Evolutionary conservation across 2,888 invertebrate species (phyloP), one percentile per base, ranked within the genome.

Genomic region (Adelognathus sp.): DNA sequence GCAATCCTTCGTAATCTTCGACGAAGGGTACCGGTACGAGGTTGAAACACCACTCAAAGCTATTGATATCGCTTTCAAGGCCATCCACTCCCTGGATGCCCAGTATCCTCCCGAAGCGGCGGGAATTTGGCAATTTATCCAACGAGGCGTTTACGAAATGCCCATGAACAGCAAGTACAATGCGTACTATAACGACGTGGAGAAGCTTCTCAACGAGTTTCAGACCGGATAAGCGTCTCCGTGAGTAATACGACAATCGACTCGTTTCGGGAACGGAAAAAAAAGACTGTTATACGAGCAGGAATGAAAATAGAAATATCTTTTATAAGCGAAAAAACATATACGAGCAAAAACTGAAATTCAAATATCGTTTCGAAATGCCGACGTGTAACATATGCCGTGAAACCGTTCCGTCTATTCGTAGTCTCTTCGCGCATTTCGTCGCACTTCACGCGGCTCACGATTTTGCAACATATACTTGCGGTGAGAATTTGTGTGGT

Each of bases 41-140:
- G 50, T 66, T n/a, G 66, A 54, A 66, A 54, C 66, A 27, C 66
- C 66, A 39, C 52, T 66, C 39, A 18, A 39, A 66, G 66, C 66
- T 39, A 27, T 66, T 24, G 52, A 66, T 27, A 39, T 39, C 14
- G 52, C 16, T 7, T 66, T 66, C 16, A 66, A 66, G 27, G 36
- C 27, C 16, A 36, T 66, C 11, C 39, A 39, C 11, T 52, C 54
- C 18, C 14, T 66, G 36, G 66, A 66, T 36, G 66, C 66, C 11
- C 66, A 66, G 29, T 66, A 27, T 27, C 66, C 66, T 7, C 39
- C 66, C 1, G 66, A 66, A 50, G 66, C 66, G 9, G 24, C 66
- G n/a, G 39, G 39, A 4, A 27, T 54, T 36, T 66, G 54, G 66
- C 52, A 36, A 24, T 66, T 66, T 36, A 54, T 54, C 16, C 66